Evolutionary conservation across 2,113 vertebrate species (phyloP).

Genomic region (Rostratula benghalensis): DNA sequence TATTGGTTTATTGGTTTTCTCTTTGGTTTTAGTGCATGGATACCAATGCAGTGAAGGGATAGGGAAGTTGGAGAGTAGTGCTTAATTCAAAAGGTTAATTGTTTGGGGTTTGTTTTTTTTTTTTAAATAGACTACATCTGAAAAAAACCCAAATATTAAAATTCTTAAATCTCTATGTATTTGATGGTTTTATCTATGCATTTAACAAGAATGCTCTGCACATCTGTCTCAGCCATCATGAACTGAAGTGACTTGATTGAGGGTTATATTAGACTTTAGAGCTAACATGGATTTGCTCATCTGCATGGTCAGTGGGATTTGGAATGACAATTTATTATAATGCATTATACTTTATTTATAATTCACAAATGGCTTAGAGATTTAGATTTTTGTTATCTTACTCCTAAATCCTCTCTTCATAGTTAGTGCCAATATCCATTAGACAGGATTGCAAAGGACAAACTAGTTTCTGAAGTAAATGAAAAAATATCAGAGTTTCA

Average conservation of each 20-base stretch:
- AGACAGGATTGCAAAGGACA: neutral
- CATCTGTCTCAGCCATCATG: neutral
- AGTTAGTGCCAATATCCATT: constrained; percentile 23
- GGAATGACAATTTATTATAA: constrained; percentile 58
- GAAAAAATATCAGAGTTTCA: neutral
- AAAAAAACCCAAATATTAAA: neutral
- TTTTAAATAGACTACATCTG: neutral
- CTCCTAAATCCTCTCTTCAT: neutral
- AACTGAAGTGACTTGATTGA: neutral
- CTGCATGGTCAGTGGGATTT: constrained; percentile 41
- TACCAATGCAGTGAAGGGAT: neutral
- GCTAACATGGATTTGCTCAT: constrained; percentile 23
- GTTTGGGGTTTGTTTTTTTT: neutral
- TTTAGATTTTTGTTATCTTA: constrained; percentile 24
- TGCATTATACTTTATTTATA: constrained; percentile 67
- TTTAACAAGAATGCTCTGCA: neutral
- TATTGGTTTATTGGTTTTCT: neutral
- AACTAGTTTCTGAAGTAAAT: neutral
- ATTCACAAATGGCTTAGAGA: constrained; percentile 67
- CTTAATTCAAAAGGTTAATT: neutral
- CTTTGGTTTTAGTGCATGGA: neutral
- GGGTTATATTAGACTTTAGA: constrained; percentile 29
- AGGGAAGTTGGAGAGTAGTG: neutral
- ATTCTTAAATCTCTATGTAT: neutral
- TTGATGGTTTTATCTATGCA: neutral